Evolutionary conservation across 2,113 vertebrate genomes (phyloP).

Genomic region (Amia ocellicauda): DNA sequence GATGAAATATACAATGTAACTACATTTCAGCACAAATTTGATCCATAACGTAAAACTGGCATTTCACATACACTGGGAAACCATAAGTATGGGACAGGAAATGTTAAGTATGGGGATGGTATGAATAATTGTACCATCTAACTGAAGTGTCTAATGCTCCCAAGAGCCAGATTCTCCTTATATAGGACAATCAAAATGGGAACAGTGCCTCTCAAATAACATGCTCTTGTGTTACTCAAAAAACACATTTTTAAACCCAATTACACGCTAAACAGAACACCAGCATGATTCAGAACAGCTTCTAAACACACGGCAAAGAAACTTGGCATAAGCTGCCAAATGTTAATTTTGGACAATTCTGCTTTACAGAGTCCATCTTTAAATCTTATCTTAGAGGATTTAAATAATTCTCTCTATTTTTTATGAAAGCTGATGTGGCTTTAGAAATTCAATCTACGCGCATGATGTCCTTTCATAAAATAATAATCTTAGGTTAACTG

Average conservation of each 20-base stretch:
- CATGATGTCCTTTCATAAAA: slow-evolving; percentile 41
- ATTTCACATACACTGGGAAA: too few relatives aligned
- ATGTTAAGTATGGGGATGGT: too few relatives aligned
- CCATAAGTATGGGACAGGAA: too few relatives aligned
- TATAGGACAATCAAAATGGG: too few relatives aligned
- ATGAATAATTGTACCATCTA: too few relatives aligned
- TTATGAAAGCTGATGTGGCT: slow-evolving; percentile 39
- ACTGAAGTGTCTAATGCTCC: too few relatives aligned
- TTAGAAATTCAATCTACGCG: slow-evolving; percentile 2
- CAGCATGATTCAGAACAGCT: not conserved
- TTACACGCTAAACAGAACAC: not conserved
- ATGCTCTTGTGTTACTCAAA: not conserved
- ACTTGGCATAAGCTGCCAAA: not conserved
- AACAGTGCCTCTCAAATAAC: not conserved
- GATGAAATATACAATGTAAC: not conserved
- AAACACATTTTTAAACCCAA: not conserved
- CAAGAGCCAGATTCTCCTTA: too few relatives aligned
- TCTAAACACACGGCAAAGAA: not conserved
- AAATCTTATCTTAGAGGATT: slow-evolving; percentile 22
- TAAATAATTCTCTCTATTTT: slow-evolving; percentile 62
- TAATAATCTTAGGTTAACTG: slow-evolving; percentile 53
- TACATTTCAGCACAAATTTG: not conserved
- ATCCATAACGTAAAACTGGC: too few relatives aligned
- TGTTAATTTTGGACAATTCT: not conserved
- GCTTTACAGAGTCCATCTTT: not conserved